Conservation (phyloP, 2,113 vertebrate species). For the Chloropsis cyanopogon region DNA sequence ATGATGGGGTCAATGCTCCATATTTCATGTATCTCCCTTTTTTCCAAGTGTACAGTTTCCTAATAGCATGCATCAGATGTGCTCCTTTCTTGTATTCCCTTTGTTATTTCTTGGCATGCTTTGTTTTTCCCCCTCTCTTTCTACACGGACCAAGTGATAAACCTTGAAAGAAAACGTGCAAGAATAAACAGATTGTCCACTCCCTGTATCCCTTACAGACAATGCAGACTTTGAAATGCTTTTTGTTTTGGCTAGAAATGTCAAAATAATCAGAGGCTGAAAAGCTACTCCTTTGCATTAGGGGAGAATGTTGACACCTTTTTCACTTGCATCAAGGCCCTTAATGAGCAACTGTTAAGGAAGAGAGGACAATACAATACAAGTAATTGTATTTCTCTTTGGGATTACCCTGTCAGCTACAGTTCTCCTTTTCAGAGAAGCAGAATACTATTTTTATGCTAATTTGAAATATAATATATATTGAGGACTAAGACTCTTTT, state of each 20-base stretch:
- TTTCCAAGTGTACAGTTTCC: background rate
- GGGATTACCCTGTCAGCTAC: background rate
- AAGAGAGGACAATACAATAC: background rate
- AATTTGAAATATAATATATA: background rate
- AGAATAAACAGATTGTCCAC: background rate
- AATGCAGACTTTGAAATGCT: background rate
- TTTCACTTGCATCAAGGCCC: background rate
- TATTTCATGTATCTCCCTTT: background rate
- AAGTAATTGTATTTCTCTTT: background rate
- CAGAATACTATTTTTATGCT: background rate
- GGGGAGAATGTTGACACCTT: background rate
- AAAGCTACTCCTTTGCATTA: background rate
- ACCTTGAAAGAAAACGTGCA: background rate
- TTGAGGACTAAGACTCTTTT: background rate
- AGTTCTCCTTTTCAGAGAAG: background rate
- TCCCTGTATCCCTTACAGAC: background rate
- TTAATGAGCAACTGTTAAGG: slow-evolving; percentile 18
- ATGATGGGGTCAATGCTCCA: background rate
- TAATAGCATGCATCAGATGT: fast-evolving
- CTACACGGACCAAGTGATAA: background rate
- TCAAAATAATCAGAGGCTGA: background rate
- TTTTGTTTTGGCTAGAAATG: background rate
- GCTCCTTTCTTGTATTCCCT: background rate
- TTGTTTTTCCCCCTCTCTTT: background rate
- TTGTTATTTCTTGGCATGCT: background rate